Evolutionary conservation across 2,888 invertebrate genomes (phyloP), one percentile per base, ranked within the genome.

Genomic region (Volucella zonaria): DNA sequence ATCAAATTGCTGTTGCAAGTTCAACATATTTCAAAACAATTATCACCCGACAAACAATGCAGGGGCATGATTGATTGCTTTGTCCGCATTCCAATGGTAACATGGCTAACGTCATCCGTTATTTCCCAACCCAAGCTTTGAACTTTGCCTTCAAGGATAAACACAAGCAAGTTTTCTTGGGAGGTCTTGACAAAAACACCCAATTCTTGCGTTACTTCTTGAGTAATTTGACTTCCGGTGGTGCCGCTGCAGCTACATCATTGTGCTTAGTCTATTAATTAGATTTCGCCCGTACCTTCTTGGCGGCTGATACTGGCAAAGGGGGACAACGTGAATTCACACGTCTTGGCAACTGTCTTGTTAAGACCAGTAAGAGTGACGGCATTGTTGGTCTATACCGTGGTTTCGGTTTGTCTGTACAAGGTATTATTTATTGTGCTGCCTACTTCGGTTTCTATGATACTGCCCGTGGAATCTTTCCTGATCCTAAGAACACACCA

Each of bases 101-200:
- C 92, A 90, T 97, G 83, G 98, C 98, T 87, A 98, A 98, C 92
- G 98, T 98, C 77, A 95, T 98, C 91, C 94, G 98, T 90, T 98
- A 98, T 92, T 98, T 98, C 93, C 97, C 98, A 68, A 97, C 97
- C 43, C 97, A 98, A 92, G 98, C 98, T 54, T 93, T 98, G 75
- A 98, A 98, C 93, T 98, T 98, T 92, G 97, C 98, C 87, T 98
- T 98, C 93, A 98, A 98, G 92, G 98, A 99, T 92, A 95, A 97
- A 89, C 98, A 97, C 93, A 98, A 98, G 93, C 93, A 94, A 88
- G 88, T 97, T 68, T 98, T 99, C 92, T 93, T 98, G 88, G 94
- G 94, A 51, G 96, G 95, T 49, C 94, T 98, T 59, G 95, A 97
- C 92, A 98, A 98, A 93, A 96, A 97, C 89, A 96, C 95, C 61